These are phyloP conservation scores for Nothocercus julius DNA, from an alignment of 2,113 vertebrate species.

Conservation along the genomic window DNA sequence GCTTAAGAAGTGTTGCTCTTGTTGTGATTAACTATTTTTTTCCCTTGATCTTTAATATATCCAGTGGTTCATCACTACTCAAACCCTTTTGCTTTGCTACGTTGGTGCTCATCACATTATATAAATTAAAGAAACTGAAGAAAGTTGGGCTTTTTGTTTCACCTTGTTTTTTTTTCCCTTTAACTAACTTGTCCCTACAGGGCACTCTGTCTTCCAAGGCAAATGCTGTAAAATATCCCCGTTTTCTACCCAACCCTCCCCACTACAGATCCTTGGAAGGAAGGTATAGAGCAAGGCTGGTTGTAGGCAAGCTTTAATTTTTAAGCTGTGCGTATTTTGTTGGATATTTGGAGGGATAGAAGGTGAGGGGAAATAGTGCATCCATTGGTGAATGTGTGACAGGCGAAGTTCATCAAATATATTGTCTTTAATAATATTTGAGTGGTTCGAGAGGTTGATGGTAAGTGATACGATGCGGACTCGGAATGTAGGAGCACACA, in stretches of 20 bases:
- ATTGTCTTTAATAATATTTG: background rate
- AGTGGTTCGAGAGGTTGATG: background rate
- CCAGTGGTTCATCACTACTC: background rate
- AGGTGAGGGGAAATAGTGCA: background rate
- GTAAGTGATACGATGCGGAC: background rate
- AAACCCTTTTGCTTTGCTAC: background rate
- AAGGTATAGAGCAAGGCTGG: background rate
- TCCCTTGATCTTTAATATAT: background rate
- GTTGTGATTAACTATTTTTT: background rate
- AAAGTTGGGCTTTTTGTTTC: background rate
- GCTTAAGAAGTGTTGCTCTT: background rate
- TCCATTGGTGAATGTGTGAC: background rate
- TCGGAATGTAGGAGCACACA: accelerated
- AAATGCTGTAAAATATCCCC: background rate
- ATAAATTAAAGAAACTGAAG: background rate
- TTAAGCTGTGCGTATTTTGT: background rate
- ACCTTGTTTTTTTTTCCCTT: background rate
- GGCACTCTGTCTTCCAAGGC: background rate
- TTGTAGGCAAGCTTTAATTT: background rate
- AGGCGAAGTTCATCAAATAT: accelerated
- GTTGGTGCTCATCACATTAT: background rate
- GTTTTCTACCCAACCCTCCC: background rate
- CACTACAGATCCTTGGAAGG: background rate
- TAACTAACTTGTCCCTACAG: background rate
- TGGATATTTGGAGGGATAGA: background rate